Evolutionary conservation across 2,888 invertebrate species (phyloP).

Genomic region (Heliconius cydno): DNA sequence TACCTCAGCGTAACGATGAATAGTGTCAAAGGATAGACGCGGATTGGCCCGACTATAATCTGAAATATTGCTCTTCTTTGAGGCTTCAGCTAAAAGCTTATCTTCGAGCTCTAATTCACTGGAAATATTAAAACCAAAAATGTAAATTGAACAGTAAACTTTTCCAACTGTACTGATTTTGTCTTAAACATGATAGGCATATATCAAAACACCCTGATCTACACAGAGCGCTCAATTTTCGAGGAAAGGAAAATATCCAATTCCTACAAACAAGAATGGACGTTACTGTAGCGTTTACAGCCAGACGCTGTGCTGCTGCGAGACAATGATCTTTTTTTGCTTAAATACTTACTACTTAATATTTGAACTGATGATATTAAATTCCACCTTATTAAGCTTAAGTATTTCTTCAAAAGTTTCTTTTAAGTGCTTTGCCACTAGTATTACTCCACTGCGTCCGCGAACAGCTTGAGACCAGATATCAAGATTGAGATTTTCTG

Average conservation of each 20-base stretch:
- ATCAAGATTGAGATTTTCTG: slow-evolving; percentile 55
- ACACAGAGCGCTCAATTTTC: background rate
- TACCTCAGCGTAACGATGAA: slow-evolving; percentile 33
- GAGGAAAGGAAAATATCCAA: background rate
- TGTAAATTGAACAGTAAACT: background rate
- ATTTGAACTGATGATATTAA: slow-evolving; percentile 60
- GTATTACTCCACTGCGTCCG: slow-evolving; percentile 48
- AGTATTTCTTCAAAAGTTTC: slow-evolving; percentile 58
- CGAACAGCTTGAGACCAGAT: slow-evolving; percentile 58
- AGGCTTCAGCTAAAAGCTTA: slow-evolving; percentile 16
- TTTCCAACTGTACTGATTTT: too few relatives aligned
- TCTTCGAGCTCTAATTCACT: slow-evolving; percentile 31
- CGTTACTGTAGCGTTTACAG: background rate
- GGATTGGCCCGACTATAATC: background rate
- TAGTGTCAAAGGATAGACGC: slow-evolving; percentile 18
- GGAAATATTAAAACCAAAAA: slow-evolving; percentile 7
- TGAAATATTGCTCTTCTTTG: slow-evolving; percentile 2
- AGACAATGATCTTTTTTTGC: background rate
- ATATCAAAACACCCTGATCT: too few relatives aligned
- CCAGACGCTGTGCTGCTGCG: background rate
- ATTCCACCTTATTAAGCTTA: slow-evolving; percentile 54
- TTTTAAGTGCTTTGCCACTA: slow-evolving; percentile 59
- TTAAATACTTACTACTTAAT: slow-evolving; percentile 65
- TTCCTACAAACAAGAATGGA: background rate
- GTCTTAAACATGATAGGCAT: too few relatives aligned